Percentiles rank a stretch among this genome's conserved stretches.
These are phyloP conservation scores for Calyptomena viridis DNA, from an alignment of 2,113 vertebrate genomes.

Conservation along the genomic window DNA sequence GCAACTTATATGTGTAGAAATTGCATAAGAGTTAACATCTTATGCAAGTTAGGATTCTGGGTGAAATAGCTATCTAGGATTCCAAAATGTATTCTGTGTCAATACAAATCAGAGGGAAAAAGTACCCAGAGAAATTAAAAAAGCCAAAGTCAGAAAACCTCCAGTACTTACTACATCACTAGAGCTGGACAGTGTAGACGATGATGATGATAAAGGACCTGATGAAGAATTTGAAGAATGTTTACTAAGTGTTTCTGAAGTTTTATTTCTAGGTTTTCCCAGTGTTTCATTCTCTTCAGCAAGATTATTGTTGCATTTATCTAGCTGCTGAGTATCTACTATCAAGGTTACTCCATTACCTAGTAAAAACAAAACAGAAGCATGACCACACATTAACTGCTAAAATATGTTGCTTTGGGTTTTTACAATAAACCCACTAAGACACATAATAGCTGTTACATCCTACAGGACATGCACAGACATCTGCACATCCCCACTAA, in stretches of 20 bases:
- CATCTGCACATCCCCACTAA: neutral
- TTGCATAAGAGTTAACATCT: neutral
- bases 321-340: slow-evolving; percentile 89
- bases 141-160: neutral
- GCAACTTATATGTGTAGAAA: neutral
- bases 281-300: slow-evolving; percentile 79
- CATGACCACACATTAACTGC: neutral
- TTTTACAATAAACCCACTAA: neutral
- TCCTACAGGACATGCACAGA: neutral
- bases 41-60: slow-evolving; percentile 30
- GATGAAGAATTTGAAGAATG: slow-evolving; percentile 93
- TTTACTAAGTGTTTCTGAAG: slow-evolving; percentile 84
- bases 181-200: slow-evolving; percentile 88
- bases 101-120: neutral
- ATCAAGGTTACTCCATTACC: slow-evolving; percentile 90
- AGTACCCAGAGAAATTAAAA: fast-evolving
- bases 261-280: slow-evolving; percentile 79
- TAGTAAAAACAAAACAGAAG: slow-evolving; percentile 59
- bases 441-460: fast-evolving
- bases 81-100: neutral
- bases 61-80: neutral
- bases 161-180: slow-evolving; percentile 89
- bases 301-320: slow-evolving; percentile 95
- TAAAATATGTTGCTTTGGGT: neutral
- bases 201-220: slow-evolving; percentile 87